Conservation (phyloP, 2,797 vertebrate genomes). For the Lagodon rhomboides region DNA sequence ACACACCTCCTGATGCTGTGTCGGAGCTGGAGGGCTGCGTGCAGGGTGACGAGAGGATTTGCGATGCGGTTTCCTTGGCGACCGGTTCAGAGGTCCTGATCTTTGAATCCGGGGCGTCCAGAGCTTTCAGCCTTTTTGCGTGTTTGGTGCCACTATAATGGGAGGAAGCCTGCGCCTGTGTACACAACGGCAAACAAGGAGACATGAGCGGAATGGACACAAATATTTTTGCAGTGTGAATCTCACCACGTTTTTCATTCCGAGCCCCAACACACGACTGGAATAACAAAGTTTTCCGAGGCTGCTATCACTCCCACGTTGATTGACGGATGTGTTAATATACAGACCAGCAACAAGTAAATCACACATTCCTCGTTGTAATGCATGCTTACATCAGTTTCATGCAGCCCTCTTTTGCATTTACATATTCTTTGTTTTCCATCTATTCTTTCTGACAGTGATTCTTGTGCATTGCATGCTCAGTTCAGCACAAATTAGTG, state of each 20-base stretch:
- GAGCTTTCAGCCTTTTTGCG: slow-evolving; percentile 93
- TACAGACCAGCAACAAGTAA: neutral
- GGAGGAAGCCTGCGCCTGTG: slow-evolving; percentile 91
- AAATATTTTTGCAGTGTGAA: slow-evolving; percentile 16
- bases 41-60: slow-evolving; percentile 85
- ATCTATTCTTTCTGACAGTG: neutral
- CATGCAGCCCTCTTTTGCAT: neutral
- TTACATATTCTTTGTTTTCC: neutral
- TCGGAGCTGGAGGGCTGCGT: slow-evolving; percentile 89
- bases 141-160: slow-evolving; percentile 95
- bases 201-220: neutral
- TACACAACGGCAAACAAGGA: slow-evolving; percentile 66
- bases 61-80: slow-evolving; percentile 80
- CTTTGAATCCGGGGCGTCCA: slow-evolving; percentile 93
- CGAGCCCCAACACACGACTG: neutral
- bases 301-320: neutral
- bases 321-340: slow-evolving; percentile 1
- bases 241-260: slow-evolving; percentile 18
- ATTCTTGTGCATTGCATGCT: neutral
- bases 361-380: neutral
- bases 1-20: slow-evolving; percentile 80
- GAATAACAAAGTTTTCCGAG: slow-evolving; percentile 1
- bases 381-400: neutral
- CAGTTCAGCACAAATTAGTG: neutral
- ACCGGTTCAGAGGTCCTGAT: slow-evolving; percentile 89